Conservation (phyloP, 2,797 vertebrate genomes). For the Pachyuromys duprasi region DNA sequence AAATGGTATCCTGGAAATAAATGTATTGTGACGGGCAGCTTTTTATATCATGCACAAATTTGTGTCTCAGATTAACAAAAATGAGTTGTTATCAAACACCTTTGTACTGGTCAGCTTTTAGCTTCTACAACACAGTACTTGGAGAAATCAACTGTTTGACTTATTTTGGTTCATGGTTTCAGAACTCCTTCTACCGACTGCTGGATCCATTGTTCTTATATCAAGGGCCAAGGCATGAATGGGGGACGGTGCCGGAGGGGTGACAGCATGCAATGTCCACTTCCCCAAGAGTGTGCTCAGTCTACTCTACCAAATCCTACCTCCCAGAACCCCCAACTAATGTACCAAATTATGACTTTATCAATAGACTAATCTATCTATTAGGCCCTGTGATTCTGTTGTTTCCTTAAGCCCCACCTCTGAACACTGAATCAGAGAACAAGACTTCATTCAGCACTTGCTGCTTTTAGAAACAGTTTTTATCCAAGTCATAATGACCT, state of each 20-base stretch:
- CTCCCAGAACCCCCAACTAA: neutral
- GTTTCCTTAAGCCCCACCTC: neutral
- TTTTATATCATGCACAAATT: neutral
- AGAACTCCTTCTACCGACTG: neutral
- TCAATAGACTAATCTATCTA: neutral
- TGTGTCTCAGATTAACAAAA: neutral
- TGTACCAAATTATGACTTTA: neutral
- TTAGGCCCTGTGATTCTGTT: neutral
- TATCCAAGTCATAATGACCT: neutral
- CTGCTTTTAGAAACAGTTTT: neutral
- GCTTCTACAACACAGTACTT: neutral
- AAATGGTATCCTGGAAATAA: neutral
- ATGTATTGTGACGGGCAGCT: neutral
- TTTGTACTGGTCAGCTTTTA: neutral
- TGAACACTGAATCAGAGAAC: neutral
- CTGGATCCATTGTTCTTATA: neutral
- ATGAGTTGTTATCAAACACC: neutral
- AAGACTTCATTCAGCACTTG: neutral
- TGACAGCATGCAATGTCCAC: neutral
- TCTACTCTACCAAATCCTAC: neutral
- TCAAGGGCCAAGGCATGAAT: too few species aligned
- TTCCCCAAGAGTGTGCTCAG: neutral
- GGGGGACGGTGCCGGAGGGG: rapidly evolving
- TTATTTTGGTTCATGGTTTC: neutral
- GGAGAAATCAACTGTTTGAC: neutral